These are phyloP conservation scores for Nibea coibor DNA, from an alignment of 2,113 vertebrate species.

Conservation along the genomic window DNA sequence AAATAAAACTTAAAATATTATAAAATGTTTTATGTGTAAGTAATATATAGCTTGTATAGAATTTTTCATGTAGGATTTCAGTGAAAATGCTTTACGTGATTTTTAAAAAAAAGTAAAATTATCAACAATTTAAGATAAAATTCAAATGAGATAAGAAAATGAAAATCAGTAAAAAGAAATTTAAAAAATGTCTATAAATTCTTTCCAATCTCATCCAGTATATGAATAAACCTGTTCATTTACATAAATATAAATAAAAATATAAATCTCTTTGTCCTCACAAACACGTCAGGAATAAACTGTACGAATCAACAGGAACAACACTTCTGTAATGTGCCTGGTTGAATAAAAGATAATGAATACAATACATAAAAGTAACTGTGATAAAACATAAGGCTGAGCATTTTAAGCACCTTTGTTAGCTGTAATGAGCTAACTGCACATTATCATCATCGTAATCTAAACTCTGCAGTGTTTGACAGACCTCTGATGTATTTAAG, in stretches of 20 bases:
- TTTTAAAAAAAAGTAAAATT: no score
- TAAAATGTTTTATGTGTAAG: neutral
- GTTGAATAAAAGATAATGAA: neutral
- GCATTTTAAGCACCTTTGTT: constrained; percentile 3
- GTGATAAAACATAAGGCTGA: neutral
- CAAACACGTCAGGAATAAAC: neutral
- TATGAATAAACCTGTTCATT: neutral
- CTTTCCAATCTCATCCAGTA: neutral
- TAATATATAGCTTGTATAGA: no score
- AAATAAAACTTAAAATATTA: neutral
- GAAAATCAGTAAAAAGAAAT: neutral
- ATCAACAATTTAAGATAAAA: neutral
- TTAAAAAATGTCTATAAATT: neutral
- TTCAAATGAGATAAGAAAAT: neutral
- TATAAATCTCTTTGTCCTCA: neutral
- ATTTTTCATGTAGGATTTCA: neutral
- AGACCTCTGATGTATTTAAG: constrained; percentile 67
- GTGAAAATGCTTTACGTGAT: neutral
- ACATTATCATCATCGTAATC: constrained; percentile 44
- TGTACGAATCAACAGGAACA: neutral
- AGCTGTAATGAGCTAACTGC: constrained; percentile 35
- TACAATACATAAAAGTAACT: neutral
- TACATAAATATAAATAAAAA: neutral
- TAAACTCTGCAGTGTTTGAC: constrained; percentile 58
- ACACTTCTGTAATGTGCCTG: neutral